Evolutionary conservation across 2,113 vertebrate species (phyloP).

Genomic region (Pardalotus punctatus): DNA sequence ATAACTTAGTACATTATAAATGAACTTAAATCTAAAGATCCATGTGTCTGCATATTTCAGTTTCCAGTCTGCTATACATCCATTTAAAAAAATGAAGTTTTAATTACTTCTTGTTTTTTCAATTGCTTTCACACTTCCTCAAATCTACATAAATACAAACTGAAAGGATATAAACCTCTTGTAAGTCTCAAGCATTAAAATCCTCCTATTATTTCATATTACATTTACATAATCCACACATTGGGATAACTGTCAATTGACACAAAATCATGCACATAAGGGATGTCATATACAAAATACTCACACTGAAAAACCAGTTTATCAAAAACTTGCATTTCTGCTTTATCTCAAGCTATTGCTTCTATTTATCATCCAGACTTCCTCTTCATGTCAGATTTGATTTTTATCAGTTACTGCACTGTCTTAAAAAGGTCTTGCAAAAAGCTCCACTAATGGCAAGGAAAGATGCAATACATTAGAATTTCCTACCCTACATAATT

Average conservation of each 20-base stretch:
- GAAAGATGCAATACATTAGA: background rate
- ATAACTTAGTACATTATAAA: background rate
- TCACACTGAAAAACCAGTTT: background rate
- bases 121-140: background rate
- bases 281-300: background rate
- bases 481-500: background rate
- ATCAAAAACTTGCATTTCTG: background rate
- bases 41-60: background rate
- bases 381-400: background rate
- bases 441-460: background rate
- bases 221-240: background rate
- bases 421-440: background rate
- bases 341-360: background rate
- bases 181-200: background rate
- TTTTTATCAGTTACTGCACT: background rate
- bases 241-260: background rate
- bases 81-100: background rate
- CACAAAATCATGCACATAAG: background rate
- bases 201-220: background rate
- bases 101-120: background rate
- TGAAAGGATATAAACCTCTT: background rate
- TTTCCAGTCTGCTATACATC: background rate
- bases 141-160: background rate
- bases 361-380: background rate
- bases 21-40: background rate